Percentiles rank a stretch among this genome's conserved stretches.
Evolutionary conservation across 1,140 invertebrate genomes (phyloP).

Genomic region (Penaeus japonicus): DNA sequence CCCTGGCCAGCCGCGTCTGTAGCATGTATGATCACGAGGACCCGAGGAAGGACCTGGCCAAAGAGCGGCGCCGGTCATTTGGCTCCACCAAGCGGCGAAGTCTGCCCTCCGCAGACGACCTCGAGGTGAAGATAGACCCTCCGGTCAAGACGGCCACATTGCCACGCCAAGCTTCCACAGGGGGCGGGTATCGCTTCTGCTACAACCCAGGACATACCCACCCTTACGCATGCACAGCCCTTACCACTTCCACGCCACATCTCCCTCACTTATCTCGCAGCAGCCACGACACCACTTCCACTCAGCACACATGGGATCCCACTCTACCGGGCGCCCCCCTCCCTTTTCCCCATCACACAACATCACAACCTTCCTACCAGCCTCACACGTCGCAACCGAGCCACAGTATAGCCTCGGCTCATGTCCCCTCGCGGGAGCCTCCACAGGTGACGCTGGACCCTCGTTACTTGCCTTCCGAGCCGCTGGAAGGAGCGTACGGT

Average conservation of each 20-base stretch:
- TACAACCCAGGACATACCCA: constrained; percentile 46
- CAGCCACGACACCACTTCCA: neutral
- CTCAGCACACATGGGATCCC: neutral
- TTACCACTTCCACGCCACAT: constrained; percentile 39
- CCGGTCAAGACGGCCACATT: constrained; percentile 25
- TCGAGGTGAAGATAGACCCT: neutral
- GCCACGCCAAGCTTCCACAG: constrained; percentile 30
- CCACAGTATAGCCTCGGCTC: neutral
- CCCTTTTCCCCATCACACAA: neutral
- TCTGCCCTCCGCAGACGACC: constrained; percentile 21
- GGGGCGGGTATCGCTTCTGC: constrained; percentile 36
- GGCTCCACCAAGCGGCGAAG: constrained; percentile 31
- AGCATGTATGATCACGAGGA: constrained; percentile 28
- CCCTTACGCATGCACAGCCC: constrained; percentile 35
- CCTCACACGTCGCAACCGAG: neutral
- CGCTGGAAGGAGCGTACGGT: constrained; percentile 33
- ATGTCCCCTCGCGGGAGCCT: neutral
- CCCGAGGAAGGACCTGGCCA: neutral
- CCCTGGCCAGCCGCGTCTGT: constrained; percentile 41
- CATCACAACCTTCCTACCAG: neutral
- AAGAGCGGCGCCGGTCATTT: constrained; percentile 28
- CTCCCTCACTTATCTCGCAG: constrained; percentile 6
- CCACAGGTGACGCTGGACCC: constrained; percentile 28
- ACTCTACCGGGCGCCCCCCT: neutral
- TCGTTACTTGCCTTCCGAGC: constrained; percentile 23